Evolutionary conservation across 2,888 invertebrate species (phyloP), one percentile per base, ranked within the genome.

Genomic region (Lasius fuliginosus): DNA sequence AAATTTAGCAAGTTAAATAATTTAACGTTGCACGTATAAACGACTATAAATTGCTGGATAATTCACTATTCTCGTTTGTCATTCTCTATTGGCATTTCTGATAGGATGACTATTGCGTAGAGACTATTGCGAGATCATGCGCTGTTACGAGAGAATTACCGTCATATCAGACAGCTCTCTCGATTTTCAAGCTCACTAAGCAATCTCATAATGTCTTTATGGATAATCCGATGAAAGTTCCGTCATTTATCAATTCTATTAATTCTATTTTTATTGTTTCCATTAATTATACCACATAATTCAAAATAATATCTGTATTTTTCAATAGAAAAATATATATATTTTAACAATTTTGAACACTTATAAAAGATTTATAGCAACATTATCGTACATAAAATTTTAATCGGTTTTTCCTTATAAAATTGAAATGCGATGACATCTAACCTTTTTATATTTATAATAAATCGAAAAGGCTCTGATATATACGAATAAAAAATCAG

Each of bases 141-240:
- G 82, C 69, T 84, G 67, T 83, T 18, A 62, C 58, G 69, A 85
- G 79, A 65, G 71, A 85, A 71, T 87, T 67, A 65, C 40, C 30
- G 23, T 83, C 64, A 53, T 67, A 33, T 73, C 64, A 49, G 33
- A 60, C 53, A 69, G 53, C 56, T 67, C 62, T 62, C 56, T 85
- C 75, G 75, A 85, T 87, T 87, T 89, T 89, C 83, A 58, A 60
- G 79, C 62, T 85, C 77, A 71, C 85, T 85, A 65, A 82, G 62
- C 84, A 58, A 69, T 73, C n/a, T 27, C 49, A 40, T 62, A 23
- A 62, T 40, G n/a, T 49, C 56, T 58, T 77, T 27, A 68, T 53
- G 18, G 53, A 79, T 30, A 36, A 62, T 5, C 12, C 27, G 58
- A 67, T 30, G 42, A 30, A 33, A 69, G 30, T 18, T 18, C 36